A percentile compares a stretch with the other conserved stretches of the same genome.
Evolutionary conservation across 2,113 vertebrate species (phyloP).

Genomic region (Macquaria ambigua): DNA sequence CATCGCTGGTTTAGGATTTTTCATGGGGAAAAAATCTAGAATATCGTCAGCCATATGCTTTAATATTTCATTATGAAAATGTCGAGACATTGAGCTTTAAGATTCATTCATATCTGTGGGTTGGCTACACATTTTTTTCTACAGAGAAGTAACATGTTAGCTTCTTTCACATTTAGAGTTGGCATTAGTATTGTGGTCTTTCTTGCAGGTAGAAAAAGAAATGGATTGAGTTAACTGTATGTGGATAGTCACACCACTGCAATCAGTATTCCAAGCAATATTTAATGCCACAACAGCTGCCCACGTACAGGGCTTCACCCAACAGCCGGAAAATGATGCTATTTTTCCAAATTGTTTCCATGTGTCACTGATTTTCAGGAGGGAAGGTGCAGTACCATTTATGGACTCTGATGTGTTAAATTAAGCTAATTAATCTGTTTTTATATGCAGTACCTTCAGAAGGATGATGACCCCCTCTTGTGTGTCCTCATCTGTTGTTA

Average conservation of each 20-base stretch:
- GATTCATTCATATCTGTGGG: background rate
- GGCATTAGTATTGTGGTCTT: background rate
- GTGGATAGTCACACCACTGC: background rate
- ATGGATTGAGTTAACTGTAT: background rate
- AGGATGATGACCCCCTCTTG: conserved; percentile 94
- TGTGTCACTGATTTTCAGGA: conserved; percentile 24
- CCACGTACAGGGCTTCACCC: background rate
- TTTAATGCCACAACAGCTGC: conserved; percentile 9
- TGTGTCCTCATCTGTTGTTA: conserved; percentile 92
- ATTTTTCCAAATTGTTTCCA: too few relatives aligned
- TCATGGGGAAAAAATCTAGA: too few relatives aligned
- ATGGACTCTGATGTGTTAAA: background rate
- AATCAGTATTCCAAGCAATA: background rate
- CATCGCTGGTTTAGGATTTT: background rate
- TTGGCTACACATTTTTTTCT: background rate
- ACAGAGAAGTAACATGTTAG: background rate
- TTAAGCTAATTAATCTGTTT: background rate
- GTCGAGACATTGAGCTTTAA: background rate
- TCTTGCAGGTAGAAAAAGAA: background rate
- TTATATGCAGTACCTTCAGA: conserved; percentile 86
- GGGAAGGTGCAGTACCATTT: background rate
- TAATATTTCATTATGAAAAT: background rate
- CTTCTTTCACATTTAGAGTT: too few relatives aligned
- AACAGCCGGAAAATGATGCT: background rate
- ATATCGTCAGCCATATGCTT: background rate